phyloP scores from a whole-genome alignment of 1,140 invertebrate genomes.

The Orius laevigatus region DNA sequence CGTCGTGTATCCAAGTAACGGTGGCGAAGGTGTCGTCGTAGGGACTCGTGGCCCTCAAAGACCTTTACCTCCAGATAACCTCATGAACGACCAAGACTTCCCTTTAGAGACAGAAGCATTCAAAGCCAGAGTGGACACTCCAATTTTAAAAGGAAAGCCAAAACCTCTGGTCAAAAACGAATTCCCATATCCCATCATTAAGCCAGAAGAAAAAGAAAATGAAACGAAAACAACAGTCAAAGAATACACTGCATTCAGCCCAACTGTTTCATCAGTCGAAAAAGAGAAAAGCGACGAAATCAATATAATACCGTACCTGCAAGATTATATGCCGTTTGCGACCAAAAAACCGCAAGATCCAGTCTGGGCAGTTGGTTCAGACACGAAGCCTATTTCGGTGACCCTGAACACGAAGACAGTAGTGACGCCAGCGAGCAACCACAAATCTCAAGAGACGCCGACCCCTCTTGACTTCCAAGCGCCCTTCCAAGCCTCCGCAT shows the following conservation, averaged over 20 bases:
- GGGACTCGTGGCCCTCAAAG: slow-evolving; percentile 35
- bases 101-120: slow-evolving; percentile 31
- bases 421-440: slow-evolving; percentile 15
- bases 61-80: slow-evolving; percentile 36
- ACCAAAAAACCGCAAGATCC: slow-evolving; percentile 24
- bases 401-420: slow-evolving; percentile 18
- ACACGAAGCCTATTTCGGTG: slow-evolving; percentile 18
- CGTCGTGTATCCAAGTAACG: slow-evolving; percentile 41
- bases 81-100: slow-evolving; percentile 25
- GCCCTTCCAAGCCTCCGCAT: slow-evolving; percentile 48
- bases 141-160: slow-evolving; percentile 30
- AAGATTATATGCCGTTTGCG: slow-evolving; percentile 33
- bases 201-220: slow-evolving; percentile 16
- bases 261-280: slow-evolving; percentile 19
- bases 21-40: slow-evolving; percentile 34
- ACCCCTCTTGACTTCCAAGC: slow-evolving; percentile 42
- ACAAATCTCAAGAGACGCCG: slow-evolving; percentile 17
- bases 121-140: slow-evolving; percentile 31
- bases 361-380: background rate
- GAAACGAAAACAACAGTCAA: slow-evolving; percentile 15
- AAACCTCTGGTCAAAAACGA: slow-evolving; percentile 23
- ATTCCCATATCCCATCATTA: slow-evolving; percentile 22
- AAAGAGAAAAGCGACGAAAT: slow-evolving; percentile 8
- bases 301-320: slow-evolving; percentile 31
- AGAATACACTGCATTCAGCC: slow-evolving; percentile 22